Base-by-base conservation (phyloP, 2,113 vertebrate species). In the Corydoras maculifer region DNA sequence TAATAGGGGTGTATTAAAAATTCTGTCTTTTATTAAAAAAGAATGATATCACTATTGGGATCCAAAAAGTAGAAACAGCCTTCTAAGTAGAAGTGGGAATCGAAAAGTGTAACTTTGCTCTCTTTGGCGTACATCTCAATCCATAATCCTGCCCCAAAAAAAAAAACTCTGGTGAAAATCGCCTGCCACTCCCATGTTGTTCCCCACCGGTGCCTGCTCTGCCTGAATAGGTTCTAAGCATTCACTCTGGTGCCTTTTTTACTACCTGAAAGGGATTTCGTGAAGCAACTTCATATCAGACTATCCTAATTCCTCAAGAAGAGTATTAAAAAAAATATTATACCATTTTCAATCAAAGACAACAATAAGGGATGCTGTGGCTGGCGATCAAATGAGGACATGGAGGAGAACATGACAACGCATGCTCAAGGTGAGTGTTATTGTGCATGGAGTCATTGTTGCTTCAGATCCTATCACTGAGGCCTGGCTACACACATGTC, bases 101-200 rank as follows among this genome's bases (percentile, higher is more conserved):
- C 35, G 84, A 91, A 90, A 88, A 88, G 85, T 90, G 86, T 88
- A 89, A 90, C 86, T 90, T 90, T 86, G 88, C 85, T 84, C 86
- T 89, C 88, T 84, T 87, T 88, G 89, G 84, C 90, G 86, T 89
- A 88, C 72, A 83, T 89, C 88, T 89, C 87, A 88, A 88, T 88
- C 85, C 84, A 85, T 89, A 89, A 90, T 90, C 89, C 87, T 88
- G 84, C 85, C 86, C 86, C 81, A 87, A 86, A 75, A 87, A 43
- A 43, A 43, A 43, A 43, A 83, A 80, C 84, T 81, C 79, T 86
- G 80, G 79, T 60, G 80, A 85, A 86, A 83, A 84, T 86, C 78
- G 86, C 86, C 86, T 85, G 84, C 88, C 87, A 83, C 89, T 89
- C 88, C 87, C 88, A 87, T 87, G 84, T 82, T 58, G 79, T 80